Base-by-base conservation (phyloP, 2,797 vertebrate species). In the Orientallactaga sibirica region DNA sequence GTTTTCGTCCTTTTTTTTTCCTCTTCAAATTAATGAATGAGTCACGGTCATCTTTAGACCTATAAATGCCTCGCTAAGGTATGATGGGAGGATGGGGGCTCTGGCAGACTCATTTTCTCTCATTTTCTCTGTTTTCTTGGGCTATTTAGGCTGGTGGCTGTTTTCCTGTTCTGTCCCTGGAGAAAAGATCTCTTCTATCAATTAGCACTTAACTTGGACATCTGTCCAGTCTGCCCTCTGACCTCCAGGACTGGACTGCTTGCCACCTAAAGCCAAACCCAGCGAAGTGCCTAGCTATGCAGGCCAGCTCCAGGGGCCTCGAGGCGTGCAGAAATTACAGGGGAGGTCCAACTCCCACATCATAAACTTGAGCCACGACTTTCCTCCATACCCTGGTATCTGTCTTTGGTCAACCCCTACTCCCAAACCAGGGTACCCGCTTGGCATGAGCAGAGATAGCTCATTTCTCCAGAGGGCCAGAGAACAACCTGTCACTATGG, bases 11-110 rank as follows among this genome's bases (percentile, higher is more conserved):
- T 37, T 29, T 92, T 95, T 95, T 58, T 9, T 48, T 48, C 96
- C 96, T 97, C 96, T 93, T 89, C 95, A 90, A 70, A 90, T 94
- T 96, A 97, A 95, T 87, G 95, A 96, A 93, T 97, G 97, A 98
- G 97, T 97, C 97, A 95, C 6, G 86, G 95, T 77, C 85, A 3
- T 94, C 96, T 95, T 0, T 83, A 58, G 94, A 91, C 86, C 91
- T 37, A 19, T 88, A 82, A 93, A 92, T 5, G 74, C 90, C 58
- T 75, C 77, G 62, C 1, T 1, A 78, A 64, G 43, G 55, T 76
- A 22, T 33, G 77, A 24, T 0, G 12, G 58, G 70, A 74, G 48
- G 52, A 70, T 37, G 12, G 33, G 20, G 43, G 75, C 52, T 37
- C 95, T 37, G 85, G 92, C 89, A 43, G 79, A 82, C 73, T 61